phyloP scores from a whole-genome alignment of 2,797 vertebrate species.

The Paguma larvata region DNA sequence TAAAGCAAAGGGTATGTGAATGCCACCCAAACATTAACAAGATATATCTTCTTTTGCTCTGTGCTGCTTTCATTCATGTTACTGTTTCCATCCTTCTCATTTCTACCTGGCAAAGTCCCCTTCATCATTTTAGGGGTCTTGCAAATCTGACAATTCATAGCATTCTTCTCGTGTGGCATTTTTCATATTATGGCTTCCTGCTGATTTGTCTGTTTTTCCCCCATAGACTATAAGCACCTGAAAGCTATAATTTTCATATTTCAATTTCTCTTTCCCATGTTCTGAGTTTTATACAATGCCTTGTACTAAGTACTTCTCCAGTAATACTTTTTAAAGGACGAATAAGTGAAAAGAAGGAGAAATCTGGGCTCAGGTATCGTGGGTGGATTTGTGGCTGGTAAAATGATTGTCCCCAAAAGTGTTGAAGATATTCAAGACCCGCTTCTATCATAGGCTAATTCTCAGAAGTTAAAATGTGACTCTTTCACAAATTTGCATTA shows the following conservation, averaged over 20 bases:
- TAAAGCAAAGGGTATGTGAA: background rate
- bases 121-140: background rate
- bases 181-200: background rate
- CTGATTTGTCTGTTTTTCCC: background rate
- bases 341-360: slow-evolving; percentile 27
- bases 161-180: background rate
- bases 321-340: background rate
- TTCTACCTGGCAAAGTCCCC: background rate
- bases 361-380: background rate
- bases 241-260: background rate
- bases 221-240: background rate
- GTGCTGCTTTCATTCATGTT: background rate
- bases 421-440: background rate
- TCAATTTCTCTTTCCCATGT: background rate
- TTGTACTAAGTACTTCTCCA: slow-evolving; percentile 33
- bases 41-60: background rate
- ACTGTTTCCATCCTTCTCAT: background rate
- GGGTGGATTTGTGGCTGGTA: background rate
- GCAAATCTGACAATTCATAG: background rate
- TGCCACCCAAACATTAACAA: background rate
- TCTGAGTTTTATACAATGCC: background rate
- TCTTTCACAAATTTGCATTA: slow-evolving; percentile 4
- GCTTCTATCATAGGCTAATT: background rate
- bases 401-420: background rate
- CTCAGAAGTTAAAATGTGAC: slow-evolving; percentile 21